phyloP scores from a whole-genome alignment of 2,797 vertebrate genomes.

The Calcarius lapponicus region DNA sequence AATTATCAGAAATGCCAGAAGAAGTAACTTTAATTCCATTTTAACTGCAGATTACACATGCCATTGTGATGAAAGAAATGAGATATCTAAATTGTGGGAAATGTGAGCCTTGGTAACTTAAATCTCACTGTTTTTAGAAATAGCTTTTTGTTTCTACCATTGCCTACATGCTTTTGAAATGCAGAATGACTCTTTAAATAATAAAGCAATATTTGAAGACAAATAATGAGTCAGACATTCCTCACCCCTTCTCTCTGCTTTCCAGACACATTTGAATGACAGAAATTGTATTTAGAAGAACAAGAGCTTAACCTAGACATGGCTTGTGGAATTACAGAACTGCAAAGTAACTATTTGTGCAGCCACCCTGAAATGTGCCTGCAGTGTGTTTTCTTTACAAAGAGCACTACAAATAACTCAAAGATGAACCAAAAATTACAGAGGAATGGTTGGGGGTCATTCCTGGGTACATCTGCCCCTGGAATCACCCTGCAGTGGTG shows the following conservation, averaged over 20 bases:
- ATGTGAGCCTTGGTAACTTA: background rate
- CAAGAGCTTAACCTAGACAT: background rate
- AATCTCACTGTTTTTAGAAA: background rate
- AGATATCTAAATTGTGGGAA: background rate
- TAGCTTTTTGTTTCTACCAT: background rate
- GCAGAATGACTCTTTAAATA: background rate
- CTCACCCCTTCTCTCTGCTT: background rate
- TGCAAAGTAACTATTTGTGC: background rate
- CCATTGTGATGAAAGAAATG: background rate
- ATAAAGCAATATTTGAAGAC: conserved; percentile 30
- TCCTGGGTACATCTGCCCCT: background rate
- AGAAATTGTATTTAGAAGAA: background rate
- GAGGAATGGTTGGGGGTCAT: background rate
- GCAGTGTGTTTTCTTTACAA: background rate
- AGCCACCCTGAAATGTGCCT: background rate
- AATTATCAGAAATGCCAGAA: background rate
- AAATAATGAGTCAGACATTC: conserved; percentile 2
- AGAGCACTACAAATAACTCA: background rate
- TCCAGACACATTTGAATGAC: background rate
- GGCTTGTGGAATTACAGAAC: background rate
- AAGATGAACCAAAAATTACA: background rate
- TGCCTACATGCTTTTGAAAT: background rate
- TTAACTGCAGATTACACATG: background rate
- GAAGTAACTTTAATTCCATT: background rate
- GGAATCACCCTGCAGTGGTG: background rate